phyloP scores from a whole-genome alignment of 2,797 vertebrate species.

The Sebastes melanostomus region DNA sequence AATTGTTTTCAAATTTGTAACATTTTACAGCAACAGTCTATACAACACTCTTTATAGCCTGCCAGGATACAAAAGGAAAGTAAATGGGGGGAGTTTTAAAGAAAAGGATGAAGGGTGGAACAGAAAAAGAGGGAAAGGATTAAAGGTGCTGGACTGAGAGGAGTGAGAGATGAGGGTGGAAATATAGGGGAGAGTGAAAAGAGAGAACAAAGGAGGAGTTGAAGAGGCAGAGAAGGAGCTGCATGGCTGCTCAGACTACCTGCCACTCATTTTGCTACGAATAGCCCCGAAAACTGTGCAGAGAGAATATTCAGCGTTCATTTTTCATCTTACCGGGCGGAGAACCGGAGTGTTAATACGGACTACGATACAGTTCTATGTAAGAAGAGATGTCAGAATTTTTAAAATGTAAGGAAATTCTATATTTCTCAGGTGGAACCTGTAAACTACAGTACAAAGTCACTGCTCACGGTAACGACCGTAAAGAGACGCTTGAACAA shows the following conservation, averaged over 20 bases:
- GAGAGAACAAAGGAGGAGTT: not conserved
- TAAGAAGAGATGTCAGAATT: not conserved
- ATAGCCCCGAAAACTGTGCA: not conserved
- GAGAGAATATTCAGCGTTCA: not conserved
- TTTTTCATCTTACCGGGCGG: not conserved
- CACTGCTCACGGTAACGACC: not conserved
- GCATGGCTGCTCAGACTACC: not conserved
- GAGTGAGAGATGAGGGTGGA: not conserved
- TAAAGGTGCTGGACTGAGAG: not conserved
- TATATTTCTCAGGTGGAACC: not conserved
- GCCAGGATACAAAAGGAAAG: not conserved
- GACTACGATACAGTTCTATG: not conserved
- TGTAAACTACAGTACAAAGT: not conserved
- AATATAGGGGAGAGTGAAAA: not conserved
- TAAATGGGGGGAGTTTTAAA: not conserved
- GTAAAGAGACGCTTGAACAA: not conserved
- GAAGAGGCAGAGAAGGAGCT: not conserved
- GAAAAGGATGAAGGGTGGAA: not conserved
- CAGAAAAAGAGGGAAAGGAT: not conserved
- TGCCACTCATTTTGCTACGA: not conserved
- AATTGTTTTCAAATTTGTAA: not conserved
- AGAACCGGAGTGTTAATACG: fast-evolving
- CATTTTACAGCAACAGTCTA: not conserved
- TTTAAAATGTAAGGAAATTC: not conserved
- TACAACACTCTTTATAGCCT: too few species aligned